Conservation (phyloP, 2,113 vertebrate species). For the Mastomys natalensis region DNA sequence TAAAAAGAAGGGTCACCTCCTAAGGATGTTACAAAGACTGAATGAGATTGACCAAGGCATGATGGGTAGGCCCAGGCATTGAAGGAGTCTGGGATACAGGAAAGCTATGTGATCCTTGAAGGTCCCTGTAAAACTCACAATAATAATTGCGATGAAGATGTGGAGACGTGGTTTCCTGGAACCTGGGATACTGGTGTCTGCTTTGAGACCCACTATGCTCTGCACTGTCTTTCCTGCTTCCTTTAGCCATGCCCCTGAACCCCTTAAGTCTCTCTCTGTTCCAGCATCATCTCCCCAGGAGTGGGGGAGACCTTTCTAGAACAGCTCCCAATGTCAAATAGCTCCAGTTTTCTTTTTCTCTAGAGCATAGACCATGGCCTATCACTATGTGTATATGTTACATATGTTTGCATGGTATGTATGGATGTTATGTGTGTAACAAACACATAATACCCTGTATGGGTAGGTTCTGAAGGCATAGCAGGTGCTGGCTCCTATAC, state of each 20-base stretch:
- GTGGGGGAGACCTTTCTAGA: not conserved
- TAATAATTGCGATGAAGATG: not conserved
- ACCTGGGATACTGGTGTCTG: not conserved
- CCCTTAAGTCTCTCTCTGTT: not conserved
- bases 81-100: not conserved
- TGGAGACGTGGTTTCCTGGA: not conserved
- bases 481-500: not conserved
- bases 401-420: not conserved
- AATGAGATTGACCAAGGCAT: not conserved
- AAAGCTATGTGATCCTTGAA: not conserved
- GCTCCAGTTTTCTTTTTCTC: not conserved
- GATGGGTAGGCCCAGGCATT: not conserved
- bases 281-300: not conserved
- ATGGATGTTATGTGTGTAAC: not conserved
- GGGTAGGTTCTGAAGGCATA: not conserved
- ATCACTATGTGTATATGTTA: not conserved
- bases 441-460: no score
- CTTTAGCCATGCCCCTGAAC: fast-evolving
- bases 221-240: not conserved
- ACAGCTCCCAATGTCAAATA: fast-evolving
- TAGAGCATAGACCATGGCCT: not conserved
- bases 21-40: fast-evolving
- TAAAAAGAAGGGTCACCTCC: fast-evolving
- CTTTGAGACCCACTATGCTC: not conserved
- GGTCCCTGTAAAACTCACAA: not conserved